These are phyloP conservation scores for Dryobota labecula DNA, from an alignment of 2,888 invertebrate genomes.

Conservation along the genomic window DNA sequence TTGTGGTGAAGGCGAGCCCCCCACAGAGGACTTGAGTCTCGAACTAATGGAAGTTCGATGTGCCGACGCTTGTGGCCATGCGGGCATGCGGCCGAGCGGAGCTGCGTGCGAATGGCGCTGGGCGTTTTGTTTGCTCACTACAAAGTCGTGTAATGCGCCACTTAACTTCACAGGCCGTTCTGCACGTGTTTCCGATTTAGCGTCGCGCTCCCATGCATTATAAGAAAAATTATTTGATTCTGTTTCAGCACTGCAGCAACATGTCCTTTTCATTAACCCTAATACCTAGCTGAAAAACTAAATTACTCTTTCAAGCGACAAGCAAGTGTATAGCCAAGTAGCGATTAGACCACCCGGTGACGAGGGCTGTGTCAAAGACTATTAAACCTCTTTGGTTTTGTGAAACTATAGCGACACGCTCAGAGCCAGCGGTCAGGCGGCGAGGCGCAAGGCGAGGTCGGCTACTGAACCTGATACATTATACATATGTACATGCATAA, in stretches of 20 bases:
- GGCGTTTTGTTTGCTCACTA: slow-evolving; percentile 9
- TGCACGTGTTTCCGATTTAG: slow-evolving; percentile 15
- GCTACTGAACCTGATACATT: slow-evolving; percentile 56
- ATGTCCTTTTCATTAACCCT: neutral
- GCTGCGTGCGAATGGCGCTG: neutral
- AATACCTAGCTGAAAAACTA: slow-evolving; percentile 10
- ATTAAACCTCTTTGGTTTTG: no score
- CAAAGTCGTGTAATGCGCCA: slow-evolving; percentile 27
- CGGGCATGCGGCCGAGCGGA: neutral
- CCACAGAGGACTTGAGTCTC: slow-evolving; percentile 33
- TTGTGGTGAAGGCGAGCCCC: slow-evolving; percentile 21
- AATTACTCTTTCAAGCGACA: neutral
- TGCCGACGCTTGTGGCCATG: slow-evolving; percentile 22
- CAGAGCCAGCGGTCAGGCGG: neutral
- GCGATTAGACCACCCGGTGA: slow-evolving; percentile 12
- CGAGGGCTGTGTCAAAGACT: no score
- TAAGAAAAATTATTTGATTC: neutral
- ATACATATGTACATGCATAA: slow-evolving; percentile 64
- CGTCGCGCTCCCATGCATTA: slow-evolving; percentile 1
- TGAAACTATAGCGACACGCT: neutral
- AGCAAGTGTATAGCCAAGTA: slow-evolving; percentile 18
- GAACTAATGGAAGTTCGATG: slow-evolving; percentile 56
- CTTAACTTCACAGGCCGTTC: slow-evolving; percentile 6
- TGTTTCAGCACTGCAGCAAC: neutral
- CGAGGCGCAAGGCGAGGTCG: slow-evolving; percentile 8